Base-by-base conservation (phyloP, 2,888 invertebrate genomes). In the Stenichneumon culpator region DNA sequence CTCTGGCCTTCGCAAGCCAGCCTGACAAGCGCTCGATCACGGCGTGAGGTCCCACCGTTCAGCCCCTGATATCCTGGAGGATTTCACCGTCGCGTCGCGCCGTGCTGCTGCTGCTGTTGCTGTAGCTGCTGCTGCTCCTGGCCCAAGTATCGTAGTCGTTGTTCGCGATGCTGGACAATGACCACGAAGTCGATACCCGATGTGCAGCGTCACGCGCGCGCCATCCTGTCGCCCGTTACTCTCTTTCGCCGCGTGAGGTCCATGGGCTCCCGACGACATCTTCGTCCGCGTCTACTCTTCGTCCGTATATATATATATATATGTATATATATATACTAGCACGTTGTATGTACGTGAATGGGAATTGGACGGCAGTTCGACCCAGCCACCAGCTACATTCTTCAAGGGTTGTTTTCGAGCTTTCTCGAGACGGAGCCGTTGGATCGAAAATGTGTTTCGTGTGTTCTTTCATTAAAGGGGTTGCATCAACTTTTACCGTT, bases 171-270 rank as follows among this genome's bases (percentile, higher is more conserved):
- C 78, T 84, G 89, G 89, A 92, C 92, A 92, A 91, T 91, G 90
- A 90, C 84, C 89, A 88, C 84, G 87, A 83, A 75, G 67, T 82
- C 85, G 79, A 86, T 73, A 87, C 73, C 82, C 84, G 84, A 89
- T 88, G 87, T 88, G 91, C 91, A 90, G 75, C 90, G 90, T 92
- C 92, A 92, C 91, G 91, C 89, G 90, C 90, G 88, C 89, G 89
- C 90, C 90, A 87, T 88, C 88, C 89, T 88, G 91, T 90, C 90
- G 89, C 88, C 89, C 87, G 89, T 89, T 90, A 89, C 88, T 90
- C 88, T 90, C 88, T 86, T 87, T 88, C 90, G 77, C 87, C 87
- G 87, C 89, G 89, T 89, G 88, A 88, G 90, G 88, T 87, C 88
- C 72, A 87, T 68, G 84, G 85, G 84, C 83, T 82, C 78, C 86